Evolutionary conservation across 2,797 vertebrate species (phyloP).

Genomic region (Pseudocheirus occidentalis): DNA sequence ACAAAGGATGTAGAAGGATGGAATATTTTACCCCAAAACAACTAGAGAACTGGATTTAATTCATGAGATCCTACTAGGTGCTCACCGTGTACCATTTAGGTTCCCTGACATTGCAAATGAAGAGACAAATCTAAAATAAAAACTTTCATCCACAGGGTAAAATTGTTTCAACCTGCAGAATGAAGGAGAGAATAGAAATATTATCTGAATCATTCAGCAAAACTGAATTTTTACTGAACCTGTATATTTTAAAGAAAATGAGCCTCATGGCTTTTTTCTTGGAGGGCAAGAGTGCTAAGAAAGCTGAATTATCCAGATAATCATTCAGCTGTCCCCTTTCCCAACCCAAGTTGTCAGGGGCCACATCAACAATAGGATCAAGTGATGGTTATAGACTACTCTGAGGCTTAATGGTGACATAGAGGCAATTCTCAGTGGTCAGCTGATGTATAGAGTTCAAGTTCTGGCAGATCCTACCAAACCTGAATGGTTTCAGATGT

Average conservation of each 20-base stretch:
- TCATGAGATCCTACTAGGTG: neutral
- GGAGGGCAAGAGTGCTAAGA: neutral
- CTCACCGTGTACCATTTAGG: neutral
- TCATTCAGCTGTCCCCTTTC: neutral
- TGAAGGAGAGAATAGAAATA: slow-evolving; percentile 53
- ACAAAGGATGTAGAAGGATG: neutral
- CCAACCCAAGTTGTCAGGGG: neutral
- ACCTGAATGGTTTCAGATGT: neutral
- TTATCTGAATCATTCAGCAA: slow-evolving; percentile 77
- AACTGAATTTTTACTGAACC: neutral
- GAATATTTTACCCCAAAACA: neutral
- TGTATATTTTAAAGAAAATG: slow-evolving; percentile 11
- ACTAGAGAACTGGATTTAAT: neutral
- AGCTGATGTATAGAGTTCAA: neutral
- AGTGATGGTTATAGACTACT: neutral
- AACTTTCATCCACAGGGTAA: neutral
- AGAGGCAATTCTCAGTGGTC: neutral
- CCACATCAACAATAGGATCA: neutral
- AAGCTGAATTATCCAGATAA: slow-evolving; percentile 10
- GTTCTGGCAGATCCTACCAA: neutral
- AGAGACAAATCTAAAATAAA: neutral
- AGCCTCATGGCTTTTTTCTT: slow-evolving; percentile 30
- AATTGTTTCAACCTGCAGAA: neutral
- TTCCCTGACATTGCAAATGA: neutral
- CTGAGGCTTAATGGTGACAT: neutral